phyloP scores from a whole-genome alignment of 2,888 invertebrate species.

The Sceliomorpha sp. region DNA sequence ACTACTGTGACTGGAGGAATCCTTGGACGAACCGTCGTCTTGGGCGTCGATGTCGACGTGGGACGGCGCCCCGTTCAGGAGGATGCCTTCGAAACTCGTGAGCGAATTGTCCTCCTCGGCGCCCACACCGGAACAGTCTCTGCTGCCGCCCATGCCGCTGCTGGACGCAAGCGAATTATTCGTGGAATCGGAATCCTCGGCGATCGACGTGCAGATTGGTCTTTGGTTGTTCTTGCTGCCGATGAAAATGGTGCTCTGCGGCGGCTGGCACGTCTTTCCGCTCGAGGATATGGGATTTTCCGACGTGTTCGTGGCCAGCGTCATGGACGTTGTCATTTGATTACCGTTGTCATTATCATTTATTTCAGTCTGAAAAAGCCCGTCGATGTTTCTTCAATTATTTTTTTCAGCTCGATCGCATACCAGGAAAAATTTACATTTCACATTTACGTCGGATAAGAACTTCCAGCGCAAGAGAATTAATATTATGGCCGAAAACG shows the following conservation, averaged over 20 bases:
- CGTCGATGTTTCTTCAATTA: too few species aligned
- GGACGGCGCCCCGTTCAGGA: conserved; percentile 83
- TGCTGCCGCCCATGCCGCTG: conserved; percentile 81
- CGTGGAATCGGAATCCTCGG: conserved; percentile 81
- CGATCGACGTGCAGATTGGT: conserved; percentile 70
- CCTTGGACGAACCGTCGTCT: conserved; percentile 83
- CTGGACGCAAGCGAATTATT: conserved; percentile 84
- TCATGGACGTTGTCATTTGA: conserved; percentile 60
- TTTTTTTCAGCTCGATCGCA: too few species aligned
- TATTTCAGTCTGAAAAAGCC: conserved; percentile 73
- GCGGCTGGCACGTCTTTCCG: conserved; percentile 76
- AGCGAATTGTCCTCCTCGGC: conserved; percentile 84
- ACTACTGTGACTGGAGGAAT: conserved; percentile 71
- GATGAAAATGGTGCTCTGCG: conserved; percentile 80
- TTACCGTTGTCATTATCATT: conserved; percentile 71
- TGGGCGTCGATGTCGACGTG: conserved; percentile 82
- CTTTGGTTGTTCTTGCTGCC: conserved; percentile 67
- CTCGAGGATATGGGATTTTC: conserved; percentile 73
- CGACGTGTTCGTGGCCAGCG: conserved; percentile 62
- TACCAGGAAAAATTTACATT: too few species aligned
- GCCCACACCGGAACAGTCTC: conserved; percentile 81
- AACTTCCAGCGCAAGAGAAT: too few species aligned
- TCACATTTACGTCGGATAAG: too few species aligned
- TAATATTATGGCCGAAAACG: too few species aligned
- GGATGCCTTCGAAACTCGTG: conserved; percentile 84